A percentile compares a stretch with the other conserved stretches of the same genome.
phyloP scores from a whole-genome alignment of 2,888 invertebrate genomes.

The Lomographa bimaculata region DNA sequence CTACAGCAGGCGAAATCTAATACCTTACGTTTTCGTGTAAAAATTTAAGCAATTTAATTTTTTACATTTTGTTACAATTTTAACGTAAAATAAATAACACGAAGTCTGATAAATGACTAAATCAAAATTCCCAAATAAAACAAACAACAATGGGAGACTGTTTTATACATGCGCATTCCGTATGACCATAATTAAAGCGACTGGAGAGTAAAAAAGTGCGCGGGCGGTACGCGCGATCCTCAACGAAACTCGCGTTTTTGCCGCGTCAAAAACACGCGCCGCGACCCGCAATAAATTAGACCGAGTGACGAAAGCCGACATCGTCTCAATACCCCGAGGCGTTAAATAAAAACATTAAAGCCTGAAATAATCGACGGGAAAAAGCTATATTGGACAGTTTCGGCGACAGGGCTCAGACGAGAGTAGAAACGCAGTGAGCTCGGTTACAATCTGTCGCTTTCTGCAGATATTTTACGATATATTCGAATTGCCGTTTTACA shows the following conservation, averaged over 20 bases:
- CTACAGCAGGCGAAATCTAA: constrained; percentile 31
- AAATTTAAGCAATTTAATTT: too few relatives aligned
- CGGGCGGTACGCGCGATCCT: constrained; percentile 54
- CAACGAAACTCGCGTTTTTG: constrained; percentile 63
- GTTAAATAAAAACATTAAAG: constrained; percentile 83
- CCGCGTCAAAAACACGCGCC: constrained; percentile 68
- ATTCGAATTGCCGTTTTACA: constrained; percentile 38
- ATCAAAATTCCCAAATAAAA: constrained; percentile 25
- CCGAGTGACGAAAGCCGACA: constrained; percentile 74
- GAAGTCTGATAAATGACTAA: constrained; percentile 24
- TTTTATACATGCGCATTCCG: constrained; percentile 39
- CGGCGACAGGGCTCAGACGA: constrained; percentile 60
- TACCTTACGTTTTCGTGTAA: too few relatives aligned
- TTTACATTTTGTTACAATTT: too few relatives aligned
- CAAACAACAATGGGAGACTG: constrained; percentile 26
- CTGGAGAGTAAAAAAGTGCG: constrained; percentile 67
- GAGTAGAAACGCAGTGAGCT: constrained; percentile 47
- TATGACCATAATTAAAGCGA: constrained; percentile 74
- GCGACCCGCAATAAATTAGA: constrained; percentile 77
- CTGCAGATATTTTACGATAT: constrained; percentile 39
- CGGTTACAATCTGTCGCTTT: constrained; percentile 45
- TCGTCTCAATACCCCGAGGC: constrained; percentile 71
- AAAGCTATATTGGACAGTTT: constrained; percentile 75
- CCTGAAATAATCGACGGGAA: constrained; percentile 75
- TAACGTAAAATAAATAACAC: too few relatives aligned